These are phyloP conservation scores for Austrolebias charrua DNA, from an alignment of 2,797 vertebrate species.

Conservation along the genomic window DNA sequence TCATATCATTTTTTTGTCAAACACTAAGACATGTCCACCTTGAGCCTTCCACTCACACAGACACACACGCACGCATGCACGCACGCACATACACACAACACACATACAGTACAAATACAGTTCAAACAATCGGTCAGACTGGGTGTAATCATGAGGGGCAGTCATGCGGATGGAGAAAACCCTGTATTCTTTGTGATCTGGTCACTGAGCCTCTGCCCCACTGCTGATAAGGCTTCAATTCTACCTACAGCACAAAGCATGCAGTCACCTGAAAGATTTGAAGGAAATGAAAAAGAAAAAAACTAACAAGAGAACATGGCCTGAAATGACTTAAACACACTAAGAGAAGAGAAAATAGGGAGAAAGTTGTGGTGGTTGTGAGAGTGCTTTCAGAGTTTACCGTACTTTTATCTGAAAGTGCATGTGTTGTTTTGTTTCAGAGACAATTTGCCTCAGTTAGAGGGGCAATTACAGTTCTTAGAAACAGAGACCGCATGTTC, in stretches of 20 bases:
- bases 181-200: constrained; percentile 72
- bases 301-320: constrained; percentile 30
- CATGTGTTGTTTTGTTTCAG: constrained; percentile 25
- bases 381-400: constrained; percentile 22
- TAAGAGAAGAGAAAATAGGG: constrained; percentile 4
- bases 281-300: constrained; percentile 57
- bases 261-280: constrained; percentile 67
- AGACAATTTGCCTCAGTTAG: constrained; percentile 6
- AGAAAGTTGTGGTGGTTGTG: neutral
- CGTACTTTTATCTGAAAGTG: constrained; percentile 17
- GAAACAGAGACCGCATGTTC: constrained; percentile 19
- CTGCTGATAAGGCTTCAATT: constrained; percentile 77
- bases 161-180: constrained; percentile 74
- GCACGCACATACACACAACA: constrained; percentile 1
- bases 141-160: constrained; percentile 85
- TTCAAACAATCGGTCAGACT: constrained; percentile 62
- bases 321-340: constrained; percentile 45
- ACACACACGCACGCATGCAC: too few species aligned
- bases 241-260: constrained; percentile 70
- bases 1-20: neutral
- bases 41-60: neutral
- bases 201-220: constrained; percentile 68
- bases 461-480: constrained; percentile 32
- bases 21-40: too few species aligned
- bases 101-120: constrained; percentile 35